Base-by-base conservation (phyloP, 1,140 invertebrate species). In the Nebria ingens region DNA sequence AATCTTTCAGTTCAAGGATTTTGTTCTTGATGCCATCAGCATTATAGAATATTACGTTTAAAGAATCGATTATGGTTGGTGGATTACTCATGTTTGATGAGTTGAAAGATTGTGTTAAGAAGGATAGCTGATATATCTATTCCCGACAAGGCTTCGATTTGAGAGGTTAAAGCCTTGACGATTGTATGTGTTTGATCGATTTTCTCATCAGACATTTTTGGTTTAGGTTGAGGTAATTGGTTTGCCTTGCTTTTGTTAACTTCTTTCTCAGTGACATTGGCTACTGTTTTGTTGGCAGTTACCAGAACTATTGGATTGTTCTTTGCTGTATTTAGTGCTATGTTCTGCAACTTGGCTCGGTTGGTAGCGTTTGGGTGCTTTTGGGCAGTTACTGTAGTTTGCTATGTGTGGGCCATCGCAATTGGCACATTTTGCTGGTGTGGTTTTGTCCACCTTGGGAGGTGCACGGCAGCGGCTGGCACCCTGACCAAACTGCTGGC, bases 401-500 rank as follows among this genome's bases (percentile, higher is more conserved):
- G 25, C 25, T 34, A n/a, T n/a, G 25, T 34, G 25, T 9, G 25
- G 6, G 25, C n/a, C 25, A 9, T n/a, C n/a, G 25, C 25, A 34
- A n/a, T 34, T 34, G 6, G 25, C 25, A n/a, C 25, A 34, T 34
- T 34, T 34, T 6, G 25, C 25, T n/a, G 25, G 6, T 34, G 25
- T 34, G 6, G 6, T n/a, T 34, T 34, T 34, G 25, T 0, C 56
- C 60, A 1, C 25, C 15, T 23, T 62, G 61, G 62, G 54, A 0
- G 19, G 38, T 0, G 50, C 53, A 2, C 49, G 56, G 19, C 60
- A 65, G 4, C 51, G 53, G 0, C 50, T 20, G 0, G 54, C 52
- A 0, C 56, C 50, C 9, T 65, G 62, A 1, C 58, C 62, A n/a
- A 62, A 65, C 0, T 53, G 13, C 15, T 63, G 61, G 53, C 62